Conservation (phyloP, 1,140 invertebrate species). For the Proctacanthus coquilletti region DNA sequence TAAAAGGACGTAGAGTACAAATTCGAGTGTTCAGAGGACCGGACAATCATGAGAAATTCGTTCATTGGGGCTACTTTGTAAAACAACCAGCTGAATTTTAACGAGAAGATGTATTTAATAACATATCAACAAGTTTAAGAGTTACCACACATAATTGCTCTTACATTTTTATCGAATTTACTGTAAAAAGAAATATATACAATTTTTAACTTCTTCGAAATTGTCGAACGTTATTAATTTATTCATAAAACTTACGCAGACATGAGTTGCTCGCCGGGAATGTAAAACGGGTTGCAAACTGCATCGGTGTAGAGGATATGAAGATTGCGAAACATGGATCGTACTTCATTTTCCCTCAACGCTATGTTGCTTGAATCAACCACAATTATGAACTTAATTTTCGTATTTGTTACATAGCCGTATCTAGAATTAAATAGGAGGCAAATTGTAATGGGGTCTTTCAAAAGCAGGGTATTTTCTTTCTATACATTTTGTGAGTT, state of each 20-base stretch:
- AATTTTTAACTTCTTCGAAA: background rate
- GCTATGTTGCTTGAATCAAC: constrained; percentile 80
- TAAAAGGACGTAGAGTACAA: constrained; percentile 46
- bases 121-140: constrained; percentile 6
- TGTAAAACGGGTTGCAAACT: constrained; percentile 89
- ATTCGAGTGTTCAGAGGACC: constrained; percentile 56
- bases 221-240: background rate
- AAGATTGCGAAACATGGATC: constrained; percentile 78
- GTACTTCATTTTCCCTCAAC: constrained; percentile 84
- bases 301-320: constrained; percentile 84
- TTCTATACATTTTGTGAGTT: constrained; percentile 87
- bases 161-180: constrained; percentile 43
- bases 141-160: constrained; percentile 41
- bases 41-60: constrained; percentile 37
- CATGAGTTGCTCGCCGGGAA: constrained; percentile 66
- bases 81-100: constrained; percentile 42
- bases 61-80: constrained; percentile 58
- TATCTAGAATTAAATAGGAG: constrained; percentile 46
- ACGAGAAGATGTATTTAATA: background rate
- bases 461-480: too few species aligned
- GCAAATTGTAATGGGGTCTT: too few species aligned
- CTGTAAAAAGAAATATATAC: constrained; percentile 32
- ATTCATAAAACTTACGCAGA: constrained; percentile 48
- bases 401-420: constrained; percentile 95
- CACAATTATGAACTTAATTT: constrained; percentile 88